phyloP scores from a whole-genome alignment of 2,797 vertebrate species.

The Melanotaenia maccullochi region DNA sequence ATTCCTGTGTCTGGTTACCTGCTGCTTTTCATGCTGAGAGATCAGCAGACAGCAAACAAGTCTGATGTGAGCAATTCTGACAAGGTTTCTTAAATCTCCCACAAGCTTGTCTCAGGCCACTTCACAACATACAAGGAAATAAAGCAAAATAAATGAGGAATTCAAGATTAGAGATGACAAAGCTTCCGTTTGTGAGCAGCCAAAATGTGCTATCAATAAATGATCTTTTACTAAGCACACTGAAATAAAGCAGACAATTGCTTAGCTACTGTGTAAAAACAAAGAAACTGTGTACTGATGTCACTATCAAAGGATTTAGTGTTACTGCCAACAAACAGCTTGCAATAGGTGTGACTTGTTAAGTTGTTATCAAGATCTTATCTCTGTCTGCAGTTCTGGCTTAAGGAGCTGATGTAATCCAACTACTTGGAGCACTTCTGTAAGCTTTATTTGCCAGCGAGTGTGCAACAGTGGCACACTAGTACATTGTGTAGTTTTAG shows the following conservation, averaged over 20 bases:
- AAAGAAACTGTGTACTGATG: neutral
- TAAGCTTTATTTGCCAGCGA: conserved; percentile 1
- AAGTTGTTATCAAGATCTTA: conserved; percentile 34
- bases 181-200: neutral
- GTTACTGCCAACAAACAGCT: neutral
- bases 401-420: conserved; percentile 27
- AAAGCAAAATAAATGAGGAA: conserved; percentile 1
- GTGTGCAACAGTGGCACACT: neutral
- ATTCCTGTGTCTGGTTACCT: conserved; percentile 4
- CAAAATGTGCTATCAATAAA: too few species aligned
- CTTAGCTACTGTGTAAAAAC: neutral
- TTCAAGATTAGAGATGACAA: neutral
- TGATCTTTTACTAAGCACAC: neutral
- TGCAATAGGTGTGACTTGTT: conserved; percentile 6
- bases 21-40: neutral
- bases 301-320: conserved; percentile 23
- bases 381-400: conserved; percentile 3
- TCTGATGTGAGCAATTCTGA: conserved; percentile 21
- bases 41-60: conserved; percentile 29
- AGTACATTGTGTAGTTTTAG: conserved; percentile 3
- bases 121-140: neutral
- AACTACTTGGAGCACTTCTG: conserved; percentile 8
- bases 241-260: neutral
- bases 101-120: neutral
- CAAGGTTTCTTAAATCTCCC: neutral